Evolutionary conservation across 2,888 invertebrate species (phyloP), one percentile per base, ranked within the genome.

Genomic region (Leucophora obtusa): DNA sequence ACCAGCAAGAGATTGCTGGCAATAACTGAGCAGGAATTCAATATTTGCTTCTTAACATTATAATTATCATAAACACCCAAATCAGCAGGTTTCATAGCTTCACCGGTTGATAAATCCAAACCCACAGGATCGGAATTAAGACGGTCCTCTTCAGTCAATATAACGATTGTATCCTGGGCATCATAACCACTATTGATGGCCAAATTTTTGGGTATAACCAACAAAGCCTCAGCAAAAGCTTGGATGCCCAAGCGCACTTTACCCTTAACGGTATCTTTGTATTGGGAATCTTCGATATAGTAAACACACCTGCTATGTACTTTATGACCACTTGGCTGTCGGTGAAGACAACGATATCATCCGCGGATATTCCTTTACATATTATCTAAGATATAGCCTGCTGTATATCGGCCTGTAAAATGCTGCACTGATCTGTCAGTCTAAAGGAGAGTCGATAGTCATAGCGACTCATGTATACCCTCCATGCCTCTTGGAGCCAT

Each of bases 171-270:
- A 84, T 98, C 98, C 91, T 98, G 97, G 0, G 96, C 94, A 91
- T 99, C 99, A 87, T 96, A 97, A 18, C 99, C 99, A 69, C 97
- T 96, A 91, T 99, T 99, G 15, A 95, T 93, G 14, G 99, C 98
- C 87, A 93, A 92, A 8, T 95, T 96, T 91, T 99, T 99, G 0
- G 99, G 99, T 85, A 99, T 95, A 58, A 98, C 93, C 24, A 99
- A 92, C 73, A 99, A 91, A 9, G 99, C 97, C 90, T 99, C 98
- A 15, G 98, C 98, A 89, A 96, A 99, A 0, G 99, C 98, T 87
- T 97, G 95, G 68, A 98, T 94, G 11, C 98, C 98, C 63, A 98
- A 92, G 77, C 97, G 94, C 58, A 95, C 92, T 86, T 97, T 96
- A 58, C 97, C 97, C 89, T 97, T 97, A 0, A 97, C 93, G 43